phyloP scores from a whole-genome alignment of 2,797 vertebrate genomes.

The Microchirus variegatus region DNA sequence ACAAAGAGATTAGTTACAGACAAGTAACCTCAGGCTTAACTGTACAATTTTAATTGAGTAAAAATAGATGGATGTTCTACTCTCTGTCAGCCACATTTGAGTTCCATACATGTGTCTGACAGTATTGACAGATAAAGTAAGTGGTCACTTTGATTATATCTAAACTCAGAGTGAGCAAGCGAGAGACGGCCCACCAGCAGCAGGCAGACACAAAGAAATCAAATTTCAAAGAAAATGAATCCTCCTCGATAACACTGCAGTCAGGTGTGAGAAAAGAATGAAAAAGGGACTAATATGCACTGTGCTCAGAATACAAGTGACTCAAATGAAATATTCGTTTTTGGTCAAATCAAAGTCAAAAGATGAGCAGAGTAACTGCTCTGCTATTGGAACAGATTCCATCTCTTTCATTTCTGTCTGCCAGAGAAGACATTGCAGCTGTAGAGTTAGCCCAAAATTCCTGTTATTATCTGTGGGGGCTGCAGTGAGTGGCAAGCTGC shows the following conservation, averaged over 20 bases:
- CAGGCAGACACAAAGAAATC: constrained; percentile 31
- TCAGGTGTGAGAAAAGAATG: constrained; percentile 22
- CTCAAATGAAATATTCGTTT: constrained; percentile 38
- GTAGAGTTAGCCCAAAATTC: constrained; percentile 39
- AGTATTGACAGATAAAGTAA: constrained; percentile 3
- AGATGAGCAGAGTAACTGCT: constrained; percentile 41
- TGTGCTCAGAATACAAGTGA: constrained; percentile 45
- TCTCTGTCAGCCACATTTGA: too few species aligned
- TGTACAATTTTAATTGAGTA: too few species aligned
- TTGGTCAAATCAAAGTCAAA: constrained; percentile 54
- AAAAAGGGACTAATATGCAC: constrained; percentile 8
- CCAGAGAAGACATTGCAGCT: constrained; percentile 45
- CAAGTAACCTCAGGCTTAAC: too few species aligned
- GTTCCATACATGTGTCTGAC: not conserved
- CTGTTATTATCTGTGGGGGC: constrained; percentile 49
- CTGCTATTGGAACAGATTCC: constrained; percentile 28
- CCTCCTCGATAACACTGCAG: constrained; percentile 29
- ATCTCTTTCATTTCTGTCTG: constrained; percentile 42
- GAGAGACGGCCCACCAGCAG: constrained; percentile 6
- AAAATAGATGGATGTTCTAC: too few species aligned
- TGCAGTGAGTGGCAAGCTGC: constrained; percentile 30
- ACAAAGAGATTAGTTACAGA: too few species aligned
- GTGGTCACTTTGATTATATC: not conserved
- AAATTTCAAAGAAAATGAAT: constrained; percentile 48
- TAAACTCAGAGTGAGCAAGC: too few species aligned